phyloP scores from a whole-genome alignment of 2,113 vertebrate genomes.

The Scopus umbretta region DNA sequence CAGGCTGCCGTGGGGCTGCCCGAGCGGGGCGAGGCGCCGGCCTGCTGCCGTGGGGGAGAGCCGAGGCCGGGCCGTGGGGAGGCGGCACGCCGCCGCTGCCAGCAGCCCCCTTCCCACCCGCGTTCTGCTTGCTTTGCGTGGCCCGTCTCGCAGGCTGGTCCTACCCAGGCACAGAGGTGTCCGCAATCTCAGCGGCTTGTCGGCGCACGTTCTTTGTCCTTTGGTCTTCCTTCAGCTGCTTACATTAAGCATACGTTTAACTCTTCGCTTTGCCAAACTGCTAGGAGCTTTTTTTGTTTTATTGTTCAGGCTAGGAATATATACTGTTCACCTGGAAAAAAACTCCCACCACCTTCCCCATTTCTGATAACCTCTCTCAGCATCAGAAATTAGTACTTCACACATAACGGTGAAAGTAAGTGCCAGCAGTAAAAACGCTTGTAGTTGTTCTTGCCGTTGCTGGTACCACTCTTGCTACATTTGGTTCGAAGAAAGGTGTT shows the following conservation, averaged over 20 bases:
- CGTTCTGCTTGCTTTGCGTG: rapidly evolving
- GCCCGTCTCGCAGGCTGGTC: no score
- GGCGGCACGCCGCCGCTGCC: rapidly evolving
- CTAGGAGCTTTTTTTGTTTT: background rate
- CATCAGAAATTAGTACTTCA: background rate
- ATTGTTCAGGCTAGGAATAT: background rate
- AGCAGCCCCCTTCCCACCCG: rapidly evolving
- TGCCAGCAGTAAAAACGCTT: background rate
- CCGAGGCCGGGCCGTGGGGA: no score
- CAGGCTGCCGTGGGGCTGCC: no score
- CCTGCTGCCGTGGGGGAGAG: no score
- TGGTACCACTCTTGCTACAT: background rate
- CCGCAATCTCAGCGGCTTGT: background rate
- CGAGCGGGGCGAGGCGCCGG: background rate
- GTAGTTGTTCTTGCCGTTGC: background rate
- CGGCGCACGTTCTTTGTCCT: background rate
- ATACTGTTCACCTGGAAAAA: background rate
- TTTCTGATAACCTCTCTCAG: background rate
- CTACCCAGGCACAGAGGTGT: background rate
- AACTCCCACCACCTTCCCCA: background rate
- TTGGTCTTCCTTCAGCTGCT: background rate
- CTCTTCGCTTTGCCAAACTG: background rate
- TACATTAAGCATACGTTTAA: background rate
- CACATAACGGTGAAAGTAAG: background rate
- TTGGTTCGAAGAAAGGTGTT: background rate